A percentile compares a stretch with the other conserved stretches of the same genome.
These are phyloP conservation scores for Gadopsis bispinosus DNA, from an alignment of 2,797 vertebrate genomes.

Conservation along the genomic window DNA sequence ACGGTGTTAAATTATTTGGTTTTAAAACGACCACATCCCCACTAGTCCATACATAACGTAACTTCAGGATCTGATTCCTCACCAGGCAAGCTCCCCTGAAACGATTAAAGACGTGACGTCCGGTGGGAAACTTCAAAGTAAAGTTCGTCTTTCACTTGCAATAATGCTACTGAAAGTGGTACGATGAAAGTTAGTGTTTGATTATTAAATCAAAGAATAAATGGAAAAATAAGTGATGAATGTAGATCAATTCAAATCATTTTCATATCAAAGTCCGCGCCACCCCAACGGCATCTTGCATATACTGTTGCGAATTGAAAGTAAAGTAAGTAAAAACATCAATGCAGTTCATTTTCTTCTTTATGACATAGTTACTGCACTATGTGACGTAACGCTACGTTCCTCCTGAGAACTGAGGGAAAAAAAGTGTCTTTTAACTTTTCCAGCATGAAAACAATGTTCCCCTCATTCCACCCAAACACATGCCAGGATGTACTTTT, in stretches of 20 bases:
- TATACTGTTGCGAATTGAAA: neutral
- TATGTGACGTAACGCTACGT: neutral
- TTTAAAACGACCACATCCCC: slow-evolving; percentile 10
- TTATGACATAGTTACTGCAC: neutral
- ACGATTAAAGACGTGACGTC: slow-evolving; percentile 5
- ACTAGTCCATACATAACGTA: slow-evolving; percentile 30
- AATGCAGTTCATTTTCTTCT: neutral
- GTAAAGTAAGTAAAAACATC: neutral
- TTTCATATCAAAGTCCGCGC: neutral
- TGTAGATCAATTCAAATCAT: no score
- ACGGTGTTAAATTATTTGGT: neutral
- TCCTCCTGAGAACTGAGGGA: no score
- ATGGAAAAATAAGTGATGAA: neutral
- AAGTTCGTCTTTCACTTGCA: neutral
- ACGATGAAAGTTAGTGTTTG: neutral
- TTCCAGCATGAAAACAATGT: no score
- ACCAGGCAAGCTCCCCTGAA: neutral
- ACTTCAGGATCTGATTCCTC: slow-evolving; percentile 61
- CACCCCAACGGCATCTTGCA: neutral
- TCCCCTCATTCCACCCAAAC: no score
- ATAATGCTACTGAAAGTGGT: no score
- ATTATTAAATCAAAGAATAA: neutral
- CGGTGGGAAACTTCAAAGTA: slow-evolving; percentile 53
- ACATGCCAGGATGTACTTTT: no score
- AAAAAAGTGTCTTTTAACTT: no score